Evolutionary conservation across 2,797 vertebrate species (phyloP), one percentile per base, ranked within the genome.

Genomic region (Myiotriccus ornatus): DNA sequence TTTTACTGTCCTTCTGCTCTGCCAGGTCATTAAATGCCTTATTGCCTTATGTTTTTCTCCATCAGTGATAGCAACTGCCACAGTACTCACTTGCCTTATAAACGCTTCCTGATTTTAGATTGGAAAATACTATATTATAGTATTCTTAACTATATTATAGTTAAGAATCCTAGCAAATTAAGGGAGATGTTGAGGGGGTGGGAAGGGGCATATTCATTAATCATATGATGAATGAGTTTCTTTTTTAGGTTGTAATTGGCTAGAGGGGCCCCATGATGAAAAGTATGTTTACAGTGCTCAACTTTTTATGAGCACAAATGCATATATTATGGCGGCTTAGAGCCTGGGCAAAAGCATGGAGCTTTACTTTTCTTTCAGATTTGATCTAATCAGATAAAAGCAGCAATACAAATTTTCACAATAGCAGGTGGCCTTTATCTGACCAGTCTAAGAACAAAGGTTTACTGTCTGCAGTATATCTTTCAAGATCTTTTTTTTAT

Each of bases 351-450:
- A 84, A 84, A 87, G 43, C 44, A 59, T 77, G 44, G 52, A 74
- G 64, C 47, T 79, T 84, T 91, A 59, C 52, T 84, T 84, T 92
- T 83, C 46, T 70, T 84, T 89, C 49, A 60, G 52, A 79, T 82
- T 76, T 94, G 41, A 70, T 92, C 55, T 91, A 59, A 87, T 92
- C 81, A 64, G 63, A 27, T 80, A 93, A 64, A 34, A 86, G 34
- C 83, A 80, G 67, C 55, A 39, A 82, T 89, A 82, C 41, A 67
- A 35, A 74, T 64, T 84, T 76, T 84, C 64, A 76, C 56, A 87
- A 64, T 47, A 59, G 50, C 15, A 44, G 21, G 46, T 86, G 44
- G 47, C 60, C 81, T 89, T 87, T 87, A 64, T 83, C 56, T 94
- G 90, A 81, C 71, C 78, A 64, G 35, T 46, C 32, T 41, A 75